Evolutionary conservation across 2,113 vertebrate genomes (phyloP).

Genomic region (Pterocles orientalis): DNA sequence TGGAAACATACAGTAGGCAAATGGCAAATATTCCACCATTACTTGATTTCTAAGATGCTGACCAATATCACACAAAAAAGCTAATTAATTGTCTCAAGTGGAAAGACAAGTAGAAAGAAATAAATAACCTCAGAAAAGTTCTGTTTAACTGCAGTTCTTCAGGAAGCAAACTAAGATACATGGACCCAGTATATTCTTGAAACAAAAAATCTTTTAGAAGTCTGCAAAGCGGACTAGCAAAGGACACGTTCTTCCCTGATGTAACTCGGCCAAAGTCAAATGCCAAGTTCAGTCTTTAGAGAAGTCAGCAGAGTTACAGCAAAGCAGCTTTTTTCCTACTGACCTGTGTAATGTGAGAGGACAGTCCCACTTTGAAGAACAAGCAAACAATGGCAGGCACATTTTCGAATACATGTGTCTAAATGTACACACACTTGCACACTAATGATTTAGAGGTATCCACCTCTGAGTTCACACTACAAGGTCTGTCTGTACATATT

Average conservation of each 20-base stretch:
- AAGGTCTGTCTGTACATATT: neutral
- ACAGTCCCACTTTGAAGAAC: neutral
- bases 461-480: neutral
- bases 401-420: neutral
- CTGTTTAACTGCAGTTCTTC: neutral
- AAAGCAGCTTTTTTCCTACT: neutral
- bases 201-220: neutral
- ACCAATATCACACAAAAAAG: neutral
- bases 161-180: neutral
- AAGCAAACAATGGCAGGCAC: neutral
- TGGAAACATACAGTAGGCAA: neutral
- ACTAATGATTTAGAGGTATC: neutral
- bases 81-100: neutral
- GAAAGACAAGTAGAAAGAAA: neutral
- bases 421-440: neutral
- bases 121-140: neutral
- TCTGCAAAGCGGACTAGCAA: neutral
- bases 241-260: neutral
- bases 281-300: neutral
- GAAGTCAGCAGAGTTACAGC: neutral
- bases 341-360: neutral
- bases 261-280: neutral
- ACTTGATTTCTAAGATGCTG: neutral
- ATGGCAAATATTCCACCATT: neutral
- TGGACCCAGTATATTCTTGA: neutral